Conservation (phyloP, 2,113 vertebrate genomes). For the Microcebus tavaratra region DNA sequence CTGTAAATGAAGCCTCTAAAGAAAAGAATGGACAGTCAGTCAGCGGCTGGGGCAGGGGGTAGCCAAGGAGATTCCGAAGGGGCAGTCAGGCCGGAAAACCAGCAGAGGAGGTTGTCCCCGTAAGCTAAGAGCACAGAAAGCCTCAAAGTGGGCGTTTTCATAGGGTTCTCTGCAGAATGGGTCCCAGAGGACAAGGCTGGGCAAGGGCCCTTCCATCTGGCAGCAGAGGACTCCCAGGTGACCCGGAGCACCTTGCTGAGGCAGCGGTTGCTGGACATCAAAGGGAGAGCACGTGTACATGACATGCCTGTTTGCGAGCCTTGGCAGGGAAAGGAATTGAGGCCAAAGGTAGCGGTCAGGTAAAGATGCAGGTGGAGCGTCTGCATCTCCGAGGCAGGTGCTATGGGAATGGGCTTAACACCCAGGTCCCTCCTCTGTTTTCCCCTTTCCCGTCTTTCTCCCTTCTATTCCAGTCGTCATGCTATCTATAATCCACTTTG, state of each 20-base stretch:
- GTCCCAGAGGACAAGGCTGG: background rate
- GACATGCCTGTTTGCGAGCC: background rate
- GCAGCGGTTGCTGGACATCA: background rate
- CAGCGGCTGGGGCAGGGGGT: background rate
- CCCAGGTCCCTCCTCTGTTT: background rate
- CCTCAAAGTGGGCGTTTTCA: background rate
- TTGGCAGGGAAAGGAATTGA: background rate
- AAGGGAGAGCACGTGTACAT: rapidly evolving
- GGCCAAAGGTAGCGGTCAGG: background rate
- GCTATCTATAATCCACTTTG: background rate
- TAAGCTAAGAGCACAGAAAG: background rate
- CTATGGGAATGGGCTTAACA: background rate
- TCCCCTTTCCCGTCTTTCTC: background rate
- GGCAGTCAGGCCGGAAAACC: background rate
- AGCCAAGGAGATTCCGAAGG: background rate
- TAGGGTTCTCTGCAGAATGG: background rate
- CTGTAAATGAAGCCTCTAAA: background rate
- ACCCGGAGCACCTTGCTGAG: background rate
- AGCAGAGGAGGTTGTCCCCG: background rate
- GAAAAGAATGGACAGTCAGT: background rate
- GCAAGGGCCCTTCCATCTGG: background rate
- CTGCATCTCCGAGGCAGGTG: background rate
- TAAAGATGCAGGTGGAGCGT: rapidly evolving
- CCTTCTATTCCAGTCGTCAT: background rate
- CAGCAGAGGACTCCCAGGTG: background rate